phyloP scores from a whole-genome alignment of 2,797 vertebrate species.

The Corythornis leucogaster region DNA sequence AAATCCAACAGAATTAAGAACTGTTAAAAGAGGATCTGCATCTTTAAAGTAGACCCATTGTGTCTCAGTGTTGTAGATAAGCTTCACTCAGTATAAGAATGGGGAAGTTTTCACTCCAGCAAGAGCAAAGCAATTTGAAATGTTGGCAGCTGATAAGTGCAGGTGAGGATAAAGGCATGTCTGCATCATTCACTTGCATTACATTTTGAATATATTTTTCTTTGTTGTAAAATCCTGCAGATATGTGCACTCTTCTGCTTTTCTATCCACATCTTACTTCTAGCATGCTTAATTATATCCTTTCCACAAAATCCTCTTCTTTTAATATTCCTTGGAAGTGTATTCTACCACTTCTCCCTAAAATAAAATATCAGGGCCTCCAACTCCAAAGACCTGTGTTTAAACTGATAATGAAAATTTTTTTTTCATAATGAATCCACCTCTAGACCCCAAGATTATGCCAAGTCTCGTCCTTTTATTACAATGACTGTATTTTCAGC shows the following conservation, averaged over 20 bases:
- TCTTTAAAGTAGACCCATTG: conserved; percentile 38
- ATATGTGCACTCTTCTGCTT: neutral
- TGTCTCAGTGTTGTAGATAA: conserved; percentile 41
- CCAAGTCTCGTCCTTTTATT: neutral
- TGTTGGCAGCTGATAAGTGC: conserved; percentile 54
- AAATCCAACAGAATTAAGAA: conserved; percentile 47
- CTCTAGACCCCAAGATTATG: neutral
- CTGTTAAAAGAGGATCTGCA: conserved; percentile 24
- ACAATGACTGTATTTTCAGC: neutral
- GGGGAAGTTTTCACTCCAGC: neutral
- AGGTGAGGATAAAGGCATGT: conserved; percentile 64
- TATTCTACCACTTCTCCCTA: neutral
- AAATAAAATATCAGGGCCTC: neutral
- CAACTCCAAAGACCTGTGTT: neutral
- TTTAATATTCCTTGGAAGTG: conserved; percentile 3
- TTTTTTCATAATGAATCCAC: neutral
- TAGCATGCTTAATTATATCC: conserved; percentile 44
- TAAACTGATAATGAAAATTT: neutral
- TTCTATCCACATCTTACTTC: neutral
- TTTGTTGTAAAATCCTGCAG: conserved; percentile 37
- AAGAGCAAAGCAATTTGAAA: conserved; percentile 39
- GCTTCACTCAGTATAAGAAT: neutral
- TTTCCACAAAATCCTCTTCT: neutral
- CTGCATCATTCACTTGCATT: conserved; percentile 31
- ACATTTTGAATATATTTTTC: neutral